Percentiles rank a stretch among this genome's conserved stretches.
Evolutionary conservation across 2,113 vertebrate genomes (phyloP).

Genomic region (Fulica atra): DNA sequence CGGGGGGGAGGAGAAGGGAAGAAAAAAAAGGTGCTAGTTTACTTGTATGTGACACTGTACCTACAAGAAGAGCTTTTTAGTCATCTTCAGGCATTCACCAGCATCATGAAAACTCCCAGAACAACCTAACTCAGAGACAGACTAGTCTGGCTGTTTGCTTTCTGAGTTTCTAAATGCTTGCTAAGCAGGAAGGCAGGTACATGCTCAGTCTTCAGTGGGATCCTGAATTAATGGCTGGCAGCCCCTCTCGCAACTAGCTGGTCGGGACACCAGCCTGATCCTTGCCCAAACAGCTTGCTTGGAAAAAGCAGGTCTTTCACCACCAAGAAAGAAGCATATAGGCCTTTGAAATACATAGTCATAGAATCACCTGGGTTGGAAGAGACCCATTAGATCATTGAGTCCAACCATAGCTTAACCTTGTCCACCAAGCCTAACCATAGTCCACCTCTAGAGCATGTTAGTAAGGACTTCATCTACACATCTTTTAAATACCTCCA

Average conservation of each 20-base stretch:
- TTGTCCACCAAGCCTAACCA: too few relatives aligned
- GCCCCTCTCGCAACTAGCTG: background rate
- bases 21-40: too few relatives aligned
- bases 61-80: background rate
- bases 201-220: background rate
- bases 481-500: too few relatives aligned
- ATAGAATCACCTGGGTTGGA: too few relatives aligned
- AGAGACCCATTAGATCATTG: too few relatives aligned
- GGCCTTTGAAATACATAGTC: background rate
- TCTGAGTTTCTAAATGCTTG: background rate
- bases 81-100: background rate
- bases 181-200: background rate
- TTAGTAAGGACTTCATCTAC: too few relatives aligned
- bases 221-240: background rate
- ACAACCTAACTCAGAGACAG: background rate
- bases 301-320: background rate
- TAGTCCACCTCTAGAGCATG: too few relatives aligned
- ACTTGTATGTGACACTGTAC: background rate
- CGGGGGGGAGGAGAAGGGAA: too few relatives aligned
- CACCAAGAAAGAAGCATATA: background rate
- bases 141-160: background rate
- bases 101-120: background rate
- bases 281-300: background rate
- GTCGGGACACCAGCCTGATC: background rate
- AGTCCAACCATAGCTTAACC: too few relatives aligned